Conservation (phyloP, 2,113 vertebrate species). For the Orycteropus afer region DNA sequence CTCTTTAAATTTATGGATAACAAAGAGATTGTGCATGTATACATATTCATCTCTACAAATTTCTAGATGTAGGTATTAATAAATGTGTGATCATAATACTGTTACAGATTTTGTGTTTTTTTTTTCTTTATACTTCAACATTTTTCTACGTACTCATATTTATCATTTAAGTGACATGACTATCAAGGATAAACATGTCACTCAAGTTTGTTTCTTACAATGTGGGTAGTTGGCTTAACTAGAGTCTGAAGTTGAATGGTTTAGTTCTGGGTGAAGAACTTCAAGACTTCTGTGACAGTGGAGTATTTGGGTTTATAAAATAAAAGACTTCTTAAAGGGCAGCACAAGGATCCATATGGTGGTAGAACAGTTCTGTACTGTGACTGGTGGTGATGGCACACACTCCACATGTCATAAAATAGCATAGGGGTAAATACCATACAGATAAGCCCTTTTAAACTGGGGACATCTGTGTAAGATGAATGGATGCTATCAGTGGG, state of each 20-base stretch:
- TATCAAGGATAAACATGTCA: background rate
- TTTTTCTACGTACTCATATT: background rate
- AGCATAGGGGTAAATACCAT: background rate
- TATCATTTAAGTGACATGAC: constrained; percentile 5
- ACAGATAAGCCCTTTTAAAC: background rate
- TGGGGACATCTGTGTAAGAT: background rate
- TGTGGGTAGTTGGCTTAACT: background rate
- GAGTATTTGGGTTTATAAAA: constrained; percentile 2
- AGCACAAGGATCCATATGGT: background rate
- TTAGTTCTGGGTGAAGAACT: constrained; percentile 32
- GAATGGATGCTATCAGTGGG: background rate
- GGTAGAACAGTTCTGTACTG: background rate
- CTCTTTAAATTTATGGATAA: background rate
- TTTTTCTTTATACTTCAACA: background rate
- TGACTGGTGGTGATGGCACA: background rate
- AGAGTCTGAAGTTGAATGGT: background rate
- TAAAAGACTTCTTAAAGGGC: constrained; percentile 23
- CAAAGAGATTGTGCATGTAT: background rate
- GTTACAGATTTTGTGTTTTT: background rate
- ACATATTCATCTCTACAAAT: background rate
- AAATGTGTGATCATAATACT: background rate
- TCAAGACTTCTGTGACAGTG: background rate
- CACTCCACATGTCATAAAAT: background rate
- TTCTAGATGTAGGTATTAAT: background rate
- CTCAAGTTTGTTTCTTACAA: background rate